phyloP scores from a whole-genome alignment of 2,888 invertebrate species.

The Xanthostigma xanthostigma region DNA sequence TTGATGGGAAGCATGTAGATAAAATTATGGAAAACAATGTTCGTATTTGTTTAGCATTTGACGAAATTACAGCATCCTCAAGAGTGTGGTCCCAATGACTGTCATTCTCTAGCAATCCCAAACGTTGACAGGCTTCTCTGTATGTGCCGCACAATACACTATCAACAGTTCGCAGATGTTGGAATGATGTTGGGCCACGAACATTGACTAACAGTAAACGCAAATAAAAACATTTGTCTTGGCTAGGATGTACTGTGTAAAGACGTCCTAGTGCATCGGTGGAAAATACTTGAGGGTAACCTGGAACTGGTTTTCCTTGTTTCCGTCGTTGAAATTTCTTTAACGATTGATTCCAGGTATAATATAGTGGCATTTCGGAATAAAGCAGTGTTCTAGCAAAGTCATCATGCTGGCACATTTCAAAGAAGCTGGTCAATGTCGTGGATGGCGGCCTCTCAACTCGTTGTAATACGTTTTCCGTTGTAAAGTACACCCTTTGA shows the following conservation, averaged over 20 bases:
- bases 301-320: constrained; percentile 18
- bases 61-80: too few relatives aligned
- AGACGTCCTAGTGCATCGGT: constrained; percentile 20
- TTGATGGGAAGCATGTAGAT: too few relatives aligned
- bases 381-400: constrained; percentile 19
- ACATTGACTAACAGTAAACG: constrained; percentile 21
- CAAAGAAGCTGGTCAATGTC: constrained; percentile 13
- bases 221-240: constrained; percentile 22
- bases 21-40: too few relatives aligned
- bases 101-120: too few relatives aligned
- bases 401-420: constrained; percentile 8
- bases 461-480: constrained; percentile 5
- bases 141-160: constrained; percentile 19
- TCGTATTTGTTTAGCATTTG: too few relatives aligned
- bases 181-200: constrained; percentile 17
- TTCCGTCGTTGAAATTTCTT: constrained; percentile 18
- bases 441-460: constrained; percentile 9
- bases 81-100: too few relatives aligned
- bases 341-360: constrained; percentile 20
- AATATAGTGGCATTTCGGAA: constrained; percentile 18
- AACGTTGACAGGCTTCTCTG: too few relatives aligned
- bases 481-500: constrained; percentile 2
- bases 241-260: constrained; percentile 23
- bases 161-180: constrained; percentile 17
- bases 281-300: constrained; percentile 17